Percentiles rank a stretch among this genome's conserved stretches.
Evolutionary conservation across 1,140 invertebrate species (phyloP).

Genomic region (Pygmarrhopalites habei): DNA sequence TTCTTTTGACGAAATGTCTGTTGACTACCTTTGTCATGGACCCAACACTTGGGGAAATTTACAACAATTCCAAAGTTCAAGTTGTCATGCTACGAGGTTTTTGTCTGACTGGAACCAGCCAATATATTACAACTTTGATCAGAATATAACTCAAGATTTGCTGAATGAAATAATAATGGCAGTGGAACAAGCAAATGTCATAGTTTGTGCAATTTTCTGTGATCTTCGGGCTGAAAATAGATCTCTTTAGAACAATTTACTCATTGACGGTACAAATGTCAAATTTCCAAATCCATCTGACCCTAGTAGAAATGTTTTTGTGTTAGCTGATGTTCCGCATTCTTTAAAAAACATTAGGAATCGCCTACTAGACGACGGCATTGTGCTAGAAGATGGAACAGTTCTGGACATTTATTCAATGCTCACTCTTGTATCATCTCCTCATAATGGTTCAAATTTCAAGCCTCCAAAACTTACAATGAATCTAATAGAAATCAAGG

Average conservation of each 20-base stretch:
- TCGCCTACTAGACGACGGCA: too few species aligned
- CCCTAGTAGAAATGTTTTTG: slow-evolving; percentile 15
- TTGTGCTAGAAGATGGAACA: too few species aligned
- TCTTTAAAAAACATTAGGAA: slow-evolving; percentile 32
- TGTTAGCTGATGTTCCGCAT: slow-evolving; percentile 38
- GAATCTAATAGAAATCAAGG: too few species aligned
- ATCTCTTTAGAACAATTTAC: background rate
- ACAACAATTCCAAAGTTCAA: slow-evolving; percentile 20
- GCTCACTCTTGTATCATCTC: background rate
- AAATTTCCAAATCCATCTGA: slow-evolving; percentile 17
- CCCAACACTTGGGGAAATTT: slow-evolving; percentile 8
- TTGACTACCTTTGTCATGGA: slow-evolving; percentile 6
- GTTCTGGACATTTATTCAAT: slow-evolving; percentile 19
- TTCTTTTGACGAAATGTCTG: slow-evolving; percentile 21
- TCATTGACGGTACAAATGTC: background rate
- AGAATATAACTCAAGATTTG: slow-evolving; percentile 17
- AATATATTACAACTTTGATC: slow-evolving; percentile 34
- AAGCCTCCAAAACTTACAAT: too few species aligned
- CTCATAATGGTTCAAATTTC: slow-evolving; percentile 10
- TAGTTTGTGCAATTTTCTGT: slow-evolving; percentile 19
- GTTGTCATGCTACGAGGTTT: slow-evolving; percentile 32
- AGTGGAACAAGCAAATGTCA: slow-evolving; percentile 17
- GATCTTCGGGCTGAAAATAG: slow-evolving; percentile 17
- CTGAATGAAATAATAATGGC: slow-evolving; percentile 16
- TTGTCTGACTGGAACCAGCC: slow-evolving; percentile 33